phyloP scores from a whole-genome alignment of 2,888 invertebrate species.

The Trachelus stipa region DNA sequence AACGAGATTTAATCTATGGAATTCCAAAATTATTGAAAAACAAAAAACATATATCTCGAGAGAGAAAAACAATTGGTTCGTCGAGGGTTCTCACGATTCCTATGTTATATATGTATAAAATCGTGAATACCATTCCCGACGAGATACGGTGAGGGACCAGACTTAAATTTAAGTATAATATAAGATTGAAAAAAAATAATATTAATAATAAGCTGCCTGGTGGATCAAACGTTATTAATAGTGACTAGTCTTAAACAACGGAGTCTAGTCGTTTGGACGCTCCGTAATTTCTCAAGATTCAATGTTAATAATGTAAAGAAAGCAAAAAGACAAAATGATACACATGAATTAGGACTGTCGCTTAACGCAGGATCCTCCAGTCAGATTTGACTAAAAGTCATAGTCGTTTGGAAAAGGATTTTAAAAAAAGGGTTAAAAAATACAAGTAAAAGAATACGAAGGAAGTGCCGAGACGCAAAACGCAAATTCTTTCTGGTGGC shows the following conservation, averaged over 20 bases:
- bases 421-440: not conserved
- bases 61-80: not conserved
- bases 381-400: slow-evolving; percentile 2
- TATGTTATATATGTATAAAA: not conserved
- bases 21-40: slow-evolving; percentile 4
- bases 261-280: not conserved
- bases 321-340: not conserved
- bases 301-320: slow-evolving; percentile 3
- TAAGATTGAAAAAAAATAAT: slow-evolving; percentile 28
- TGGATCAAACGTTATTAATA: slow-evolving; percentile 34
- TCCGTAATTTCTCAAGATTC: not conserved
- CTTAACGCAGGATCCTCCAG: not conserved
- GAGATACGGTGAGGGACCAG: slow-evolving; percentile 45
- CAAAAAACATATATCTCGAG: not conserved
- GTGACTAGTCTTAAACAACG: slow-evolving; percentile 3
- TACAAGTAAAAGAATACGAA: slow-evolving; percentile 23
- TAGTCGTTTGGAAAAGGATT: not conserved
- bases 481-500: slow-evolving; percentile 57
- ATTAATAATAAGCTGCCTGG: slow-evolving; percentile 26
- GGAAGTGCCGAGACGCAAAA: slow-evolving; percentile 11
- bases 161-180: slow-evolving; percentile 44
- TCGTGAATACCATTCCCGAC: not conserved
- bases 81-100: not conserved
- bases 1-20: not conserved
- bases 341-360: not conserved